Percentiles rank a stretch among this genome's conserved stretches.
Conservation (phyloP, 2,888 invertebrate species). For the Tortricodes alternella region DNA sequence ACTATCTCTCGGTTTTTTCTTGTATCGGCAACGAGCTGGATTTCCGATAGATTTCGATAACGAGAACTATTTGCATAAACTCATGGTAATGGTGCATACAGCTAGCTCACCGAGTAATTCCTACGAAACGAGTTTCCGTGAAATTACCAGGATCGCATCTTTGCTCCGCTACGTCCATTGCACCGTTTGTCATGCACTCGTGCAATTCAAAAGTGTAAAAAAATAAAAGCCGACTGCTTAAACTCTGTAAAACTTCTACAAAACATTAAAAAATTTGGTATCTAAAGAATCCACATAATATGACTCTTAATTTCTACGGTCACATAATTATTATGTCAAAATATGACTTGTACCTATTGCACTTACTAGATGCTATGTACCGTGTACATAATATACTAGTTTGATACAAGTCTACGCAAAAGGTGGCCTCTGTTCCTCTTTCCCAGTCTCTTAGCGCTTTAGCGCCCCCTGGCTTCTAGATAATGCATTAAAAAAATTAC, state of each 20-base stretch:
- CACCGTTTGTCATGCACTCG: background rate
- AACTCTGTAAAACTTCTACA: slow-evolving; percentile 20
- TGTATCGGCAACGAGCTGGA: no score
- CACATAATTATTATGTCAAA: slow-evolving; percentile 53
- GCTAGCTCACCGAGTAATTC: background rate
- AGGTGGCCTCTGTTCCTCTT: background rate
- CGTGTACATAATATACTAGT: slow-evolving; percentile 47
- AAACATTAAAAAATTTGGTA: slow-evolving; percentile 40
- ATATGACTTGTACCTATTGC: slow-evolving; percentile 71
- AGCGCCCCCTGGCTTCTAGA: background rate
- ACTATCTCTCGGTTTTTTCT: no score
- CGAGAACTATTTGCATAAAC: no score
- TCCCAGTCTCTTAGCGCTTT: background rate
- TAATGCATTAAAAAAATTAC: no score
- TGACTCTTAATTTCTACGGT: slow-evolving; percentile 35
- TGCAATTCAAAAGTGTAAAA: slow-evolving; percentile 12
- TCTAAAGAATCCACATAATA: slow-evolving; percentile 41
- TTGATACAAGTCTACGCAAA: slow-evolving; percentile 30
- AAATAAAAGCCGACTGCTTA: slow-evolving; percentile 9
- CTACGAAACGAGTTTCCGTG: background rate
- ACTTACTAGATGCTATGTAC: slow-evolving; percentile 49
- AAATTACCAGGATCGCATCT: background rate
- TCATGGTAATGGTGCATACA: no score
- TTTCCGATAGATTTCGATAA: no score
- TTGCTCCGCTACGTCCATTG: background rate